Conservation (phyloP, 2,113 vertebrate species). For the Passer domesticus region DNA sequence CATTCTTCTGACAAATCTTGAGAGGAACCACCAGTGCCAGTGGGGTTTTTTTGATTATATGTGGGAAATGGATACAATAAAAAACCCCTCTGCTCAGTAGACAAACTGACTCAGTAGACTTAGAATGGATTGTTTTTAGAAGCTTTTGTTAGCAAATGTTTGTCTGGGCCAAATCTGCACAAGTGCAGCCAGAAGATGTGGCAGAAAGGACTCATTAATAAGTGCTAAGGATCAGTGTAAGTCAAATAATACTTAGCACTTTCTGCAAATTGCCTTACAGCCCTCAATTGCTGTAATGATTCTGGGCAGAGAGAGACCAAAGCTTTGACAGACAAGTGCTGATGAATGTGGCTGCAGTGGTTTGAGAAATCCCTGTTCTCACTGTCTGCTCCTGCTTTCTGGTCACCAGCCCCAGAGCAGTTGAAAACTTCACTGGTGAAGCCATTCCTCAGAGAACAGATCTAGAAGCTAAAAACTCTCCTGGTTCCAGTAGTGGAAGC, state of each 20-base stretch:
- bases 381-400: not conserved
- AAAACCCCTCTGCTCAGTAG: not conserved
- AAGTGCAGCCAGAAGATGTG: not conserved
- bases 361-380: not conserved
- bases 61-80: not conserved
- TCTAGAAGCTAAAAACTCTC: constrained; percentile 42
- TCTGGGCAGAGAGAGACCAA: not conserved
- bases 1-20: not conserved
- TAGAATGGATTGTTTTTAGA: not conserved
- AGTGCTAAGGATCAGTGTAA: not conserved
- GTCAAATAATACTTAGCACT: not conserved
- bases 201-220: not conserved
- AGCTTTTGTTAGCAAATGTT: not conserved
- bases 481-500: constrained; percentile 35
- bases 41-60: not conserved
- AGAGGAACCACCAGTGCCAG: not conserved
- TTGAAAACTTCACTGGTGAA: constrained; percentile 56
- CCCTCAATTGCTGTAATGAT: not conserved
- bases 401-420: not conserved
- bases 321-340: not conserved
- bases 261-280: not conserved
- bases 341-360: not conserved
- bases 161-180: not conserved
- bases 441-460: constrained; percentile 56
- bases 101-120: not conserved